Evolutionary conservation across 2,888 invertebrate genomes (phyloP).

Genomic region (Acrobasis repandana): DNA sequence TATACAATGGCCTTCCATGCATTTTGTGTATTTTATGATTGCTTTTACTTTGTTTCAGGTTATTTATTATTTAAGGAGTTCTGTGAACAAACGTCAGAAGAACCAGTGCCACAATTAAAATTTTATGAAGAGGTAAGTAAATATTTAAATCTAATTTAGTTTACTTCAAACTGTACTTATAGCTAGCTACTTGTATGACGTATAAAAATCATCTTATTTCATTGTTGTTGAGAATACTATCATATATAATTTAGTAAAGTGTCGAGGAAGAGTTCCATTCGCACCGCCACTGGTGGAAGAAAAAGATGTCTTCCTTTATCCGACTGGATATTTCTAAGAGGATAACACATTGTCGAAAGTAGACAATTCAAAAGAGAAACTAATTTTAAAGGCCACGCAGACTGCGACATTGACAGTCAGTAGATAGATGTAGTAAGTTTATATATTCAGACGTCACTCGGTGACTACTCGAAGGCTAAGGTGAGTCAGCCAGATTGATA

Average conservation of each 20-base stretch:
- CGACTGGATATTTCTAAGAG: too few species aligned
- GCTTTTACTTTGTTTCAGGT: conserved; percentile 86
- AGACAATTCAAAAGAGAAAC: background rate
- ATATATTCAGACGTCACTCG: conserved; percentile 17
- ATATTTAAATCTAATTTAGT: too few species aligned
- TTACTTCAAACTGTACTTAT: too few species aligned
- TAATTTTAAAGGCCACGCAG: background rate
- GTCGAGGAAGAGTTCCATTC: too few species aligned
- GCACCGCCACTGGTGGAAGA: too few species aligned
- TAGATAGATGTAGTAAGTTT: background rate
- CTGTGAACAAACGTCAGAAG: conserved; percentile 98
- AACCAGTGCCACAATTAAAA: conserved; percentile 98
- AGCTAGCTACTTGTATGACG: too few species aligned
- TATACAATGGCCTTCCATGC: too few species aligned
- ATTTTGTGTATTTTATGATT: conserved; percentile 7
- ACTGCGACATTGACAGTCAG: background rate
- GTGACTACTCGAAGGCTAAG: conserved; percentile 4
- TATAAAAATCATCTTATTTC: too few species aligned
- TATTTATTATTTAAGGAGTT: conserved; percentile 99
- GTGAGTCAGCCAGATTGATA: conserved; percentile 9
- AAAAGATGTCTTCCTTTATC: too few species aligned
- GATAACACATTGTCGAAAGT: too few species aligned
- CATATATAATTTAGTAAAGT: too few species aligned
- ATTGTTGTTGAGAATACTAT: too few species aligned
- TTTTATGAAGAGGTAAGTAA: conserved; percentile 98